phyloP scores from a whole-genome alignment of 2,888 invertebrate species.

The Branchellion lobata region DNA sequence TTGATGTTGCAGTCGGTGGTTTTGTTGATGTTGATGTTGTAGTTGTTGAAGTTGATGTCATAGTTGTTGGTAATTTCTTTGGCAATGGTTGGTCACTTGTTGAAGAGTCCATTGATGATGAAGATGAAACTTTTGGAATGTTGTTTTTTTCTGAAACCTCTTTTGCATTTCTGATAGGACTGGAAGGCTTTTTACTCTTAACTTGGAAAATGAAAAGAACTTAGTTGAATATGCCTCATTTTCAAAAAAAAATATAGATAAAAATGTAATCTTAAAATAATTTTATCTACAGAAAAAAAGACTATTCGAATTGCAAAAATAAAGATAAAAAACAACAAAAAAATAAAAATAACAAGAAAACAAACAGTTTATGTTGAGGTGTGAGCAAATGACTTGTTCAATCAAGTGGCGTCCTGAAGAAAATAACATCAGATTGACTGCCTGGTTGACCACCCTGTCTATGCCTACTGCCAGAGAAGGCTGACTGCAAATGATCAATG shows the following conservation, averaged over 20 bases:
- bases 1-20: not conserved
- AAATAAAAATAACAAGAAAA: not conserved
- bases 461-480: conserved; percentile 86
- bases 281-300: not conserved
- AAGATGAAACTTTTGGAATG: too few relatives aligned
- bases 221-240: too few relatives aligned
- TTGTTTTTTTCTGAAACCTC: too few relatives aligned
- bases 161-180: too few relatives aligned
- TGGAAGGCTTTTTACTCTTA: too few relatives aligned
- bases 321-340: not conserved
- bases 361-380: conserved; percentile 72
- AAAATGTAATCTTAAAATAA: too few relatives aligned
- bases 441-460: conserved; percentile 91
- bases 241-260: too few relatives aligned
- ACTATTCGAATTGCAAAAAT: not conserved
- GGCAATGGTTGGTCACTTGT: too few relatives aligned
- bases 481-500: conserved; percentile 67
- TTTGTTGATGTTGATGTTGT: not conserved
- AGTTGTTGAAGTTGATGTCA: not conserved
- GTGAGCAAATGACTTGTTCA: conserved; percentile 74
- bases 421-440: conserved; percentile 87
- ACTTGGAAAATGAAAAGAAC: too few relatives aligned
- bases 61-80: too few relatives aligned
- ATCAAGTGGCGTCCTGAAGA: conserved; percentile 85
- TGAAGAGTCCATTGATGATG: too few relatives aligned